Base-by-base conservation (phyloP, 2,797 vertebrate genomes). In the Scyliorhinus canicula region DNA sequence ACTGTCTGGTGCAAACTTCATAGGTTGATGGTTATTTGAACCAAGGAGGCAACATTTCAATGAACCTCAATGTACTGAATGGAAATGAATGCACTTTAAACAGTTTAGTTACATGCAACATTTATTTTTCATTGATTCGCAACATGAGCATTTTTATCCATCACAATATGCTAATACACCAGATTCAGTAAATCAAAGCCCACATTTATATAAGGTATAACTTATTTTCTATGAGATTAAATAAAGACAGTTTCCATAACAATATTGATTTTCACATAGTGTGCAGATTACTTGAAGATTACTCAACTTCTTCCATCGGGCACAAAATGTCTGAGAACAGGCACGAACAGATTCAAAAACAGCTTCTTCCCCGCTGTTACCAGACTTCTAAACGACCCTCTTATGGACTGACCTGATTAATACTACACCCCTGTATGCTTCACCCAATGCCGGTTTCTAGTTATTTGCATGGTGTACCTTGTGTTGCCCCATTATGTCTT, bases 61-160 rank as follows among this genome's bases (percentile, higher is more conserved):
- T 52, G 52, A 85, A 52, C 8, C 2, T 52, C 77, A 85, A 85
- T 14, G 47, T 26, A 52, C n/a, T 40, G 7, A 4, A 44, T 63
- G 88, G 40, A 65, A 91, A 91, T 91, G 44, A 91, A 91, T 44
- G 40, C 21, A 65, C 19, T 44, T 40, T 26, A 65, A 91, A 44
- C n/a, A 24, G 24, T 44, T 65, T 91, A 65, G 19, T 65, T 91
- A 0, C 21, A 91, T 65, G n/a, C 88, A 24, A 44, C 35, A 24
- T 65, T 91, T 65, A 65, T 88, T 91, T 57, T 88, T 12, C 57
- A 88, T 88, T 57, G 85, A 88, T 57, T 88, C 50, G 57, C 9
- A 88, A 52, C 28, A 28, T 9, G 16, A 44, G 88, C 8, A 19
- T 35, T n/a, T 26, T 35, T 91, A 44, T 11, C n/a, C 19, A 65